Conservation (phyloP, 92 coral and sea anemone genomes). For the Phenganax subtilis region DNA sequence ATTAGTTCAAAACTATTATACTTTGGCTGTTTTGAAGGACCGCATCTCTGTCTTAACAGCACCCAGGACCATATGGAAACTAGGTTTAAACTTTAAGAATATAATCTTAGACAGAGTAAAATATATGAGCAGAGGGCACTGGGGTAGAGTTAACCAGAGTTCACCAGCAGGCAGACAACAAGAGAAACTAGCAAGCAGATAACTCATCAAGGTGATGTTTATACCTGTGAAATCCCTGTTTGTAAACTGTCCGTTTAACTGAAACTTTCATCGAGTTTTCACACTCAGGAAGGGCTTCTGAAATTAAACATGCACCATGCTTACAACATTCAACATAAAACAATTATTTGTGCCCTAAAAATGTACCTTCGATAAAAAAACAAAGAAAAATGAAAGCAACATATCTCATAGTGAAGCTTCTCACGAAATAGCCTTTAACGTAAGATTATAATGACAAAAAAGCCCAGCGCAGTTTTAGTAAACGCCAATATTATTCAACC, state of each 20-base stretch:
- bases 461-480: background rate
- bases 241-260: background rate
- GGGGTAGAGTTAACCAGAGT: no score
- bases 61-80: no score
- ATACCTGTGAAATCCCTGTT: slow-evolving; percentile 14
- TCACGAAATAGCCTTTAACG: background rate
- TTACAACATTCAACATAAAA: no score
- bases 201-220: background rate
- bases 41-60: no score
- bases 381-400: background rate
- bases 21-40: no score
- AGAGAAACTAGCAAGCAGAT: no score
- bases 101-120: no score
- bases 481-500: background rate
- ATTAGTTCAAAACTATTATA: no score
- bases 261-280: background rate
- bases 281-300: background rate
- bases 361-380: background rate
- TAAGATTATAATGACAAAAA: background rate
- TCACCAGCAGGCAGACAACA: no score
- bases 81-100: no score
- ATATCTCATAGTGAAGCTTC: background rate
- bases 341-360: background rate
- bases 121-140: no score
- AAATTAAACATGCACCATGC: background rate